Evolutionary conservation across 1,140 invertebrate species (phyloP), one percentile per base, ranked within the genome.

Genomic region (Drosophila mayri): DNA sequence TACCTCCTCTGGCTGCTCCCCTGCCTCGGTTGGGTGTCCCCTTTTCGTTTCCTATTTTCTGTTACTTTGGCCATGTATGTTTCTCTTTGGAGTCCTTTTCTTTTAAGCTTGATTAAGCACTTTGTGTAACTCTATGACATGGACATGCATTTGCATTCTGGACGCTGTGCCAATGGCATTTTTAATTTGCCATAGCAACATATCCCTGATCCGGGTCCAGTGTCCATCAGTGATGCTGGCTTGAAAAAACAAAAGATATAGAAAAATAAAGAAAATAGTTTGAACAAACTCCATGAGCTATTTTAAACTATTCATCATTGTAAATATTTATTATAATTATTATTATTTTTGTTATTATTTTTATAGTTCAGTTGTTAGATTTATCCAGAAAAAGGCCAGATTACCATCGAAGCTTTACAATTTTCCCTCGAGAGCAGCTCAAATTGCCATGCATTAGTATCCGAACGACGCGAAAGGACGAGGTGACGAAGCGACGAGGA

Each of bases 51-150:
- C 25, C 46, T 32, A 32, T 47, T 68, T 66, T 49, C 22, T 49
- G 38, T 47, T 71, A 70, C 47, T 71, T 30, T 65, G 60, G 55
- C 57, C 41, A 61, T 58, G 47, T 46, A 70, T 78, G 46, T 77
- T 67, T 62, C 80, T 66, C 52, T 81, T 84, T 88, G 80, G 76
- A 88, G 84, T 81, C 68, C 85, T 78, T 84, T 90, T 83, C 76
- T 87, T 90, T 88, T 90, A 77, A 78, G 85, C 85, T 85, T 90
- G 85, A 88, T 88, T 84, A 88, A 90, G 85, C 85, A 88, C 85
- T 88, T 88, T 88, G 84, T 90, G 85, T 90, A 84, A 88, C 81
- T 84, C 80, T 79, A 90, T 83, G 80, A 88, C 77, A 88, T 77
- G 85, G 80, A 88, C 67, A 88, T 90, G 67, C 65, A 73, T 65